Percentiles rank a stretch among this genome's conserved stretches.
Conservation (phyloP, 2,113 vertebrate species). For the Bagarius yarrelli region DNA sequence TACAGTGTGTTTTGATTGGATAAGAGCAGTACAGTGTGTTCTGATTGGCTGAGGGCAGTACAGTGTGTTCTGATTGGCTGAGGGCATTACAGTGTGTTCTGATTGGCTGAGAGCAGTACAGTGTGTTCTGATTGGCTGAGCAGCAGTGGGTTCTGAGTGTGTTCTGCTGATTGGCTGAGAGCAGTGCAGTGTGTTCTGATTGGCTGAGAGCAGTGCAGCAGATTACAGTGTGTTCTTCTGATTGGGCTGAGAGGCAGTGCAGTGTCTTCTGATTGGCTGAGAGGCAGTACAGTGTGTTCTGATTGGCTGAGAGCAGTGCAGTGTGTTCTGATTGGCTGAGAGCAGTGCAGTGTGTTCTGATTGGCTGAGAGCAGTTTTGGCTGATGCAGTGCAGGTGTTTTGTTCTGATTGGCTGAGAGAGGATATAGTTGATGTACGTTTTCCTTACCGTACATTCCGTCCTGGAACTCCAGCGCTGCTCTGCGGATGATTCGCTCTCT, state of each 20-base stretch:
- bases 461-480: conserved; percentile 93
- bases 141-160: too few relatives aligned
- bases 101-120: neutral
- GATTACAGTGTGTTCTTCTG: neutral
- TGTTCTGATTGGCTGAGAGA: too few relatives aligned
- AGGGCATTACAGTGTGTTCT: too few relatives aligned
- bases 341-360: too few relatives aligned
- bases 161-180: neutral
- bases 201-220: neutral
- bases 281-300: neutral
- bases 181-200: neutral
- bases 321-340: too few relatives aligned
- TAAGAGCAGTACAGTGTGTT: too few relatives aligned
- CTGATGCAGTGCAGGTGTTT: too few relatives aligned
- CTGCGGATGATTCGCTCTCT: conserved; percentile 92
- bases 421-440: neutral
- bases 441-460: conserved; percentile 96
- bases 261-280: neutral
- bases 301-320: neutral
- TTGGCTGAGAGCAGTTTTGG: too few relatives aligned
- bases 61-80: too few relatives aligned
- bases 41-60: neutral
- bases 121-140: neutral
- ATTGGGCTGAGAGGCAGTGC: too few relatives aligned
- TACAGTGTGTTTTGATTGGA: neutral